Evolutionary conservation across 2,797 vertebrate species (phyloP).

Genomic region (Caiman crocodilus): DNA sequence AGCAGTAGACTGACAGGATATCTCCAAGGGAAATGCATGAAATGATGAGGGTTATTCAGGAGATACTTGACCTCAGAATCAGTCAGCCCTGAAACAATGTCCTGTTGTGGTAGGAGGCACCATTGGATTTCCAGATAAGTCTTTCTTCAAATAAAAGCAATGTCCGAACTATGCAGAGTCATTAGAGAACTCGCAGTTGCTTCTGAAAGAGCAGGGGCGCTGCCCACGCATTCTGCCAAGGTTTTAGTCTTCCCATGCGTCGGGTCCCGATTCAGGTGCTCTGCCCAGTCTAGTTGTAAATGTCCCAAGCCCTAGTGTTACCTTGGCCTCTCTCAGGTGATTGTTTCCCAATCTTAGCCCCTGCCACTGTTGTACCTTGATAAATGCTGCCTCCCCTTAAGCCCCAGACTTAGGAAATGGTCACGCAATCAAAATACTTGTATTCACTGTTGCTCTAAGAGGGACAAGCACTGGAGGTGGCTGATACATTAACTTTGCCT

Average conservation of each 20-base stretch:
- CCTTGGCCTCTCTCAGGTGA: neutral
- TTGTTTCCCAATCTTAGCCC: neutral
- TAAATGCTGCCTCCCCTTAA: neutral
- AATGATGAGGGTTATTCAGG: neutral
- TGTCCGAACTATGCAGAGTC: neutral
- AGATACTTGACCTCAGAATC: neutral
- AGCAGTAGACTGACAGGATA: neutral
- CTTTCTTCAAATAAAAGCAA: neutral
- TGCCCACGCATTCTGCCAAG: neutral
- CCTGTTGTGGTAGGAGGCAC: neutral
- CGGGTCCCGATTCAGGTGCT: neutral
- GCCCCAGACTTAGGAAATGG: rapidly evolving
- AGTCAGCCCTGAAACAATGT: neutral
- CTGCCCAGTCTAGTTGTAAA: neutral
- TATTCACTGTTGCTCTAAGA: neutral
- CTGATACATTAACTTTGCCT: no score
- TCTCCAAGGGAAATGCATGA: neutral
- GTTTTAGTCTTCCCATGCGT: neutral
- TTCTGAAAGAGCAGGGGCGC: neutral
- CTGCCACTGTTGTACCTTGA: neutral
- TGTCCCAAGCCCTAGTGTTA: rapidly evolving
- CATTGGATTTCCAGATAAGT: neutral
- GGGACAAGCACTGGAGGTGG: neutral
- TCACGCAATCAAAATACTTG: neutral
- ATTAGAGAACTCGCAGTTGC: neutral